phyloP scores from a whole-genome alignment of 2,888 invertebrate genomes.

The Ptychoptera contaminata region DNA sequence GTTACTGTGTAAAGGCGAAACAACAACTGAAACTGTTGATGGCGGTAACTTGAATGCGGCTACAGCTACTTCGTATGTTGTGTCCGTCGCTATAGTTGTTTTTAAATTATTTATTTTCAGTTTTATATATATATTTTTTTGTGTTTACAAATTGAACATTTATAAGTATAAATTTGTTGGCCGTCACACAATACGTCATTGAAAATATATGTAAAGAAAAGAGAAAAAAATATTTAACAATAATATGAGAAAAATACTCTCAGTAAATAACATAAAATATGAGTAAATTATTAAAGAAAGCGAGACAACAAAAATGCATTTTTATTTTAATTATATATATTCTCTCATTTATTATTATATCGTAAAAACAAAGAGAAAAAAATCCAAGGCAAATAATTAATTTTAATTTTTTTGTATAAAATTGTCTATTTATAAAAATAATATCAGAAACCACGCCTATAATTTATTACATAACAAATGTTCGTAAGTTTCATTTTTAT shows the following conservation, averaged over 20 bases:
- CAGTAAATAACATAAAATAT: neutral
- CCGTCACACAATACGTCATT: no score
- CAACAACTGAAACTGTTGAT: constrained; percentile 8
- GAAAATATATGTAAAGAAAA: neutral
- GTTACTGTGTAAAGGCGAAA: constrained; percentile 8
- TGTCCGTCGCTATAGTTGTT: constrained; percentile 8
- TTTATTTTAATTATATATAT: no score
- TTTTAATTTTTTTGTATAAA: no score
- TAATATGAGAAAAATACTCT: no score
- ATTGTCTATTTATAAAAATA: neutral
- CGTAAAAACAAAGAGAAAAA: no score
- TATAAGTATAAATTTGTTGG: neutral
- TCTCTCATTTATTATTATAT: no score
- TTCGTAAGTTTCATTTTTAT: no score
- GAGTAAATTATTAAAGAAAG: neutral
- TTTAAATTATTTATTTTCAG: neutral
- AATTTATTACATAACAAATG: no score
- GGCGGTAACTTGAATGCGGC: constrained; percentile 12
- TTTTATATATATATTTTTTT: neutral
- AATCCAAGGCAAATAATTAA: no score
- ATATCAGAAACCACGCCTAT: no score
- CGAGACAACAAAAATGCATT: neutral
- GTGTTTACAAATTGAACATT: neutral
- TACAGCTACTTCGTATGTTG: constrained; percentile 12
- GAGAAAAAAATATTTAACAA: neutral